Percentiles rank a stretch among this genome's conserved stretches.
phyloP scores from a whole-genome alignment of 1,140 invertebrate species.

The Drosophila funebris region DNA sequence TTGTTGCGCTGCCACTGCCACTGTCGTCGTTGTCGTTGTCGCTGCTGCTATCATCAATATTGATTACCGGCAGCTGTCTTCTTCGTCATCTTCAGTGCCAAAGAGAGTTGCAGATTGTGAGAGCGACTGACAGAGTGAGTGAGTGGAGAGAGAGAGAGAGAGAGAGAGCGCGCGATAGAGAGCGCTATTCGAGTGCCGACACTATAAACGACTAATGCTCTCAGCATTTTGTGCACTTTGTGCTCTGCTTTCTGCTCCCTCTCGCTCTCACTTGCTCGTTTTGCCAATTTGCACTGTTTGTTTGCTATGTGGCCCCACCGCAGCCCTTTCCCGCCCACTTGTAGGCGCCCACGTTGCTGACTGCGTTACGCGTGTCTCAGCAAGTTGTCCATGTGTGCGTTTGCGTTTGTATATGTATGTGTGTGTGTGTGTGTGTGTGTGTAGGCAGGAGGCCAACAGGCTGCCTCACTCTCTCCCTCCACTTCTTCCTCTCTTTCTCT shows the following conservation, averaged over 20 bases:
- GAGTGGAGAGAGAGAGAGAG: background rate
- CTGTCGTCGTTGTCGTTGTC: conserved; percentile 19
- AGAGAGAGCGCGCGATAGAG: conserved; percentile 5
- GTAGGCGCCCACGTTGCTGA: conserved; percentile 73
- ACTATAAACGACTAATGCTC: conserved; percentile 11
- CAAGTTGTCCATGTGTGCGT: background rate
- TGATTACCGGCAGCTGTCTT: conserved; percentile 81
- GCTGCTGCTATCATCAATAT: conserved; percentile 73
- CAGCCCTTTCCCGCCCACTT: conserved; percentile 62
- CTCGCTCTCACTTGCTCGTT: conserved; percentile 13
- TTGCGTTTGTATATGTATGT: background rate
- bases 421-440: conserved; percentile 17
- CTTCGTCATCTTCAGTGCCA: conserved; percentile 44
- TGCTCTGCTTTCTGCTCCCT: conserved; percentile 8
- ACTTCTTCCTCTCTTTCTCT: background rate
- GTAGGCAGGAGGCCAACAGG: conserved; percentile 59
- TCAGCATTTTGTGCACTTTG: conserved; percentile 7
- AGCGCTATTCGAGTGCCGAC: conserved; percentile 11
- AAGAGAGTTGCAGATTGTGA: background rate
- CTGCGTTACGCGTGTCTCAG: conserved; percentile 32
- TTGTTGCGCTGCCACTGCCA: no score
- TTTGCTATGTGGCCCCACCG: conserved; percentile 30
- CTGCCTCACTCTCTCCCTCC: conserved; percentile 37
- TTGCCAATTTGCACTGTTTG: conserved; percentile 63
- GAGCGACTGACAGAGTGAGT: background rate